These are phyloP conservation scores for Agonopterix heracliana DNA, from an alignment of 2,888 invertebrate genomes.

Conservation along the genomic window DNA sequence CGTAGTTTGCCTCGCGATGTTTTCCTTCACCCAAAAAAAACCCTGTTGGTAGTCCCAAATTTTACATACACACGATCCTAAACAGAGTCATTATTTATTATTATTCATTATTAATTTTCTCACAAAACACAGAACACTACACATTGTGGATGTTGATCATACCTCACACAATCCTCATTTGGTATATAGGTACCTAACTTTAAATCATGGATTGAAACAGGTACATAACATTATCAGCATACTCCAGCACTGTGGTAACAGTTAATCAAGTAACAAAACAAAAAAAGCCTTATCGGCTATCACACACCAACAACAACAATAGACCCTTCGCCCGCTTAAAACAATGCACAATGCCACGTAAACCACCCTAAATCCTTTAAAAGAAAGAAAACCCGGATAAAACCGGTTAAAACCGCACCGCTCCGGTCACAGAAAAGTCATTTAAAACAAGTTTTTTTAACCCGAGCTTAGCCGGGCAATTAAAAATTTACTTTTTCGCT, in stretches of 20 bases:
- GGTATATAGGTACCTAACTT: no score
- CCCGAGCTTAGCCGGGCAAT: background rate
- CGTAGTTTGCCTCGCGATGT: no score
- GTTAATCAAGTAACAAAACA: constrained; percentile 6
- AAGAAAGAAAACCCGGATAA: constrained; percentile 9
- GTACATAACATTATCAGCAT: background rate
- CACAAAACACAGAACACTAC: no score
- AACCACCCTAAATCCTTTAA: constrained; percentile 6
- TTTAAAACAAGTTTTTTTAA: background rate
- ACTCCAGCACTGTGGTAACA: background rate
- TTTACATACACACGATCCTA: no score
- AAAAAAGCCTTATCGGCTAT: constrained; percentile 9
- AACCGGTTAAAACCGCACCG: background rate
- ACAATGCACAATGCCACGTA: constrained; percentile 4
- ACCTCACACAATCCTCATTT: no score
- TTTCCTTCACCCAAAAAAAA: no score
- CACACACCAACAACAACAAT: constrained; percentile 5
- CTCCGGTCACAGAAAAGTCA: constrained; percentile 1
- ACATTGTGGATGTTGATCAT: no score
- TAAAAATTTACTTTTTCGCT: constrained; percentile 2
- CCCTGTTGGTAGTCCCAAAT: no score
- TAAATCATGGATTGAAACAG: no score
- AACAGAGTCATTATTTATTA: no score
- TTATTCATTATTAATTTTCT: no score
- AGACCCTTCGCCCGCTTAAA: constrained; percentile 4